Base-by-base conservation (phyloP, 2,113 vertebrate genomes). In the Gambusia affinis region DNA sequence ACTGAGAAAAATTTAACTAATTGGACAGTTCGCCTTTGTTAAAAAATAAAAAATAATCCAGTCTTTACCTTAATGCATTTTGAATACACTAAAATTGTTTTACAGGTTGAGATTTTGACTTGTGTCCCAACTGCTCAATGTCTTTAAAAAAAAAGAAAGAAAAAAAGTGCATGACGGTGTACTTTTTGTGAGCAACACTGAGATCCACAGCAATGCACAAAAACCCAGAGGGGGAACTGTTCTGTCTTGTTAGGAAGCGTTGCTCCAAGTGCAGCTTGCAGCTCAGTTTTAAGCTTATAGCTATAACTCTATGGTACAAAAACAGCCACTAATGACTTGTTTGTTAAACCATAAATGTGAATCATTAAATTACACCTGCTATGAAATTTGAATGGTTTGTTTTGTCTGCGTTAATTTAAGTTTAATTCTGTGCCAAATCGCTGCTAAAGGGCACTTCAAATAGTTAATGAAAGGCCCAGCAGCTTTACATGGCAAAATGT, bases 281-380 rank as follows among this genome's bases (percentile, higher is more conserved):
- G 70, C 68, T 81, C 66, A 44, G 33, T 76, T 79, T 78, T 71
- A 78, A 74, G 28, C 60, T 76, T 30, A 29, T 42, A 2, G 31
- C 39, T 35, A 8, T 28, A 61, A 82, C 66, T 76, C 65, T 1
- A 75, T 33, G 42, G 31, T 65, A 73, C 12, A 42, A 64, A 77
- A 82, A 37, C 35, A 71, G 66, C 67, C 64, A 72, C 70, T 75
- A 77, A 85, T 86, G 78, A 30, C 64, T 27, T 75, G 28, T 75
- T 79, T 76, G 27, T 71, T 37, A 70, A 60, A 69, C 60, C 28
- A 62, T 30, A 14, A 62, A 62, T 17, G 29, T 62, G 28, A 15
- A 10, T 62, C 4, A 30, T 57, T 57, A 57, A 57, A 57, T 10
- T 6, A 11, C 39, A 19, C 5, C 17, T 19, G 44, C 17, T 22